These are phyloP conservation scores for Rhodeus uyekii DNA, from an alignment of 2,797 vertebrate genomes.

Conservation along the genomic window DNA sequence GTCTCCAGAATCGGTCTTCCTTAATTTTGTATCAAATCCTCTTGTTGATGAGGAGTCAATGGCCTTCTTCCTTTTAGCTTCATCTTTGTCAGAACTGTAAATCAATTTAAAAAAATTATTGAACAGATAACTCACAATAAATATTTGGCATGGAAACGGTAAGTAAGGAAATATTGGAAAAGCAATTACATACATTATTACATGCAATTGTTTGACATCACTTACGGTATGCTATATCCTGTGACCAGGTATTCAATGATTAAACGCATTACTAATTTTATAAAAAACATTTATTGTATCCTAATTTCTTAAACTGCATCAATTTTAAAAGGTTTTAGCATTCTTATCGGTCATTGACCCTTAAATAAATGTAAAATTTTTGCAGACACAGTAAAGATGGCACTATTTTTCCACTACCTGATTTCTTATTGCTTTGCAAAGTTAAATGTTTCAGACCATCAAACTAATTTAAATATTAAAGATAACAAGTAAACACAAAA, in stretches of 20 bases:
- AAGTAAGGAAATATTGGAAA: background rate
- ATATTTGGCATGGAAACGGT: background rate
- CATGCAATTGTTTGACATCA: background rate
- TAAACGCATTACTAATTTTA: background rate
- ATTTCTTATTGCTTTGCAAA: no score
- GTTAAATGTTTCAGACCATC: no score
- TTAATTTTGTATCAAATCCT: background rate
- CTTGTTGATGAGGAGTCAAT: background rate
- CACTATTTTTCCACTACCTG: no score
- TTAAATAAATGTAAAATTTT: background rate
- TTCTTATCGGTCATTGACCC: background rate
- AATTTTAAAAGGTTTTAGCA: background rate
- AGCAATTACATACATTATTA: background rate
- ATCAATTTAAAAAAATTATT: background rate
- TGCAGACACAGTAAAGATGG: background rate
- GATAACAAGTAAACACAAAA: no score
- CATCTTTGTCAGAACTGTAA: constrained; percentile 24
- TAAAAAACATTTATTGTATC: background rate
- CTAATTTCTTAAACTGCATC: background rate
- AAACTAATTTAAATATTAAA: no score
- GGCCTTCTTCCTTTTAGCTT: background rate
- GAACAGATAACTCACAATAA: background rate
- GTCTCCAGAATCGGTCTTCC: background rate
- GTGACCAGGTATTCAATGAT: background rate
- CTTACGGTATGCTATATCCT: background rate